Percentiles rank a stretch among this genome's conserved stretches.
Evolutionary conservation across 2,113 vertebrate genomes (phyloP).

Genomic region (Paracanthobrama guichenoti): DNA sequence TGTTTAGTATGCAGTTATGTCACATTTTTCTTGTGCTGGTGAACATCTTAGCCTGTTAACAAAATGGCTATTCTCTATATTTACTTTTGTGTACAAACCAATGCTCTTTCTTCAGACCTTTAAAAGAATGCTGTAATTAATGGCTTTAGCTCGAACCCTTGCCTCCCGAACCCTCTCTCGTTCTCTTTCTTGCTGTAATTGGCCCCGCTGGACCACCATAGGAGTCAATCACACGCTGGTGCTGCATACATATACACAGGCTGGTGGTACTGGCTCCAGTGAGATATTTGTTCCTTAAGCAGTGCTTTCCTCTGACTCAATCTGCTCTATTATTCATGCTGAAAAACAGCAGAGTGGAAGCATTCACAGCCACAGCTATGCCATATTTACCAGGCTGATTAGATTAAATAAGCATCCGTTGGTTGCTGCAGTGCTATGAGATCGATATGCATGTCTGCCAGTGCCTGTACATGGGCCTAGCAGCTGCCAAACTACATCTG

Average conservation of each 20-base stretch:
- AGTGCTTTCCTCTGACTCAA: slow-evolving; percentile 10
- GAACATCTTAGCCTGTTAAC: background rate
- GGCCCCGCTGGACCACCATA: slow-evolving; percentile 37
- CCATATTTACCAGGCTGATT: slow-evolving; percentile 47
- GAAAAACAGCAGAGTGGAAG: slow-evolving; percentile 25
- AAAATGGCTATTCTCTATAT: background rate
- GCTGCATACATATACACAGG: slow-evolving; percentile 5
- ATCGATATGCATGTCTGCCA: slow-evolving; percentile 33
- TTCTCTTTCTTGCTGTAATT: slow-evolving; percentile 43
- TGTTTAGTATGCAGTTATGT: background rate
- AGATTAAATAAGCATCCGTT: slow-evolving; percentile 44
- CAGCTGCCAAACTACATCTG: slow-evolving; percentile 36
- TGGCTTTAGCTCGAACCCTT: background rate
- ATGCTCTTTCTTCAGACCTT: background rate
- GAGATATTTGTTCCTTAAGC: slow-evolving; percentile 22
- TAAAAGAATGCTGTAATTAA: background rate
- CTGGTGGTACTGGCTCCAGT: background rate
- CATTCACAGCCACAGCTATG: slow-evolving; percentile 20
- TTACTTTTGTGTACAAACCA: background rate
- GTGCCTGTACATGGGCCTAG: background rate
- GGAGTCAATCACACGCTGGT: slow-evolving; percentile 39
- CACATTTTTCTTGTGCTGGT: background rate
- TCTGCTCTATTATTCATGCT: slow-evolving; percentile 49
- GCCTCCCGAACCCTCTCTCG: slow-evolving; percentile 16
- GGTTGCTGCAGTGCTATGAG: slow-evolving; percentile 28